Base-by-base conservation (phyloP, 2,113 vertebrate genomes). In the Phylloscopus whistleri region DNA sequence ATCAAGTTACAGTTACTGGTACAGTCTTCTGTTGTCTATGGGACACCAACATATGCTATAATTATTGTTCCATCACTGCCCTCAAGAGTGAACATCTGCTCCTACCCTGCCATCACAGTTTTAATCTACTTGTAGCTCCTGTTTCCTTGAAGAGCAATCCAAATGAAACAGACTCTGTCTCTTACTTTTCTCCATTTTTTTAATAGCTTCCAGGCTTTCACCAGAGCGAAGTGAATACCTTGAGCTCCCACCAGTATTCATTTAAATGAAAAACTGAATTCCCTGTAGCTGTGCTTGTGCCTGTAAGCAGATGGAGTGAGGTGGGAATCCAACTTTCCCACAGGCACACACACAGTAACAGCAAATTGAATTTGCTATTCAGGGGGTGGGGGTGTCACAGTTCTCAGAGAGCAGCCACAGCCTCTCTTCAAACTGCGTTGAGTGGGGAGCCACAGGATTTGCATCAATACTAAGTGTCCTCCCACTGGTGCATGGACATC, bases 81-180 rank as follows among this genome's bases (percentile, higher is more conserved):
- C 81, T 93, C 74, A 85, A 94, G 93, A 96, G 70, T 55, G 81
- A 95, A 83, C 84, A 93, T 94, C 84, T 95, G 91, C 77, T 97
- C 41, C 78, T 87, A 85, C 20, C 28, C 44, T 58, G 35, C 73
- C 66, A 76, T 76, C 62, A 66, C 49, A 66, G 41, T 87, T 91
- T 85, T 85, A 87, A 95, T 95, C 53, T 83, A 73, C 85, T 75
- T 55, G 60, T 66, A 95, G 66, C 77, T 95, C 78, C 78, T 63
- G 41, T 90, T 95, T 93, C 55, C 87, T 94, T 94, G 70, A 96
- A 91, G 59, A 91, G 31, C 21, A 73, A 69, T 76, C 70, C 62
- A 91, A 95, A 91, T 43, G 30, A 93, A 55, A 72, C 66, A 89
- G 87, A 68, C 37, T 18, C n/a, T 52, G 33, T 87, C 81, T 94